Conservation (phyloP, 2,113 vertebrate genomes). For the Thamnophis sirtalis region DNA sequence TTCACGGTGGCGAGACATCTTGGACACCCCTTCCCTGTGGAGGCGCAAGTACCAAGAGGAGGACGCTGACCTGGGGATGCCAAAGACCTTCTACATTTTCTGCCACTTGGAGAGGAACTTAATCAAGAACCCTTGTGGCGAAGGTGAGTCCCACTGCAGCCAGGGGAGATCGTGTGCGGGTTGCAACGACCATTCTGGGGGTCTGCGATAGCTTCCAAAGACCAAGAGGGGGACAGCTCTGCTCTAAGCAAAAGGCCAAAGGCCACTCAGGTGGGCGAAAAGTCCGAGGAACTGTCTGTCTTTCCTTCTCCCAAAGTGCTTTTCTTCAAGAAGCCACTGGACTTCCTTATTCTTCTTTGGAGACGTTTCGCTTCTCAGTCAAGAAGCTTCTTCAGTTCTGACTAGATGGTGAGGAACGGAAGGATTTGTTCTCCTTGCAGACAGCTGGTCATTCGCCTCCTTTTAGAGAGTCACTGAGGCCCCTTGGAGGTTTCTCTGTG, state of each 20-base stretch:
- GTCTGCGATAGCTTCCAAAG: rapidly evolving
- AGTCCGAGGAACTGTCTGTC: not conserved
- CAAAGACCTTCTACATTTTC: slow-evolving; percentile 67
- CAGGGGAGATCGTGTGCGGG: rapidly evolving
- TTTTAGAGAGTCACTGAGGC: not conserved
- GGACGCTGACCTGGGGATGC: slow-evolving; percentile 37
- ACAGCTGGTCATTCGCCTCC: too few relatives aligned
- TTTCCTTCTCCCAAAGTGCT: not conserved
- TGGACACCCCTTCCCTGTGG: slow-evolving; percentile 68
- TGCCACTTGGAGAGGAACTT: slow-evolving; percentile 65
- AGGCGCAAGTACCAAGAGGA: slow-evolving; percentile 68
- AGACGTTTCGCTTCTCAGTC: not conserved
- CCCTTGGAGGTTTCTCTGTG: not conserved
- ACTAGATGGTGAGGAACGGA: too few relatives aligned
- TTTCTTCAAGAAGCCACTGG: not conserved
- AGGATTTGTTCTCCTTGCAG: not conserved
- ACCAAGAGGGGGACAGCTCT: not conserved
- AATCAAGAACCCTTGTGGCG: slow-evolving; percentile 68
- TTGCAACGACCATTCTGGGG: not conserved
- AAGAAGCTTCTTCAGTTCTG: too few relatives aligned
- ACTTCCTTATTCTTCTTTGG: not conserved
- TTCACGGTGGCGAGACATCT: slow-evolving; percentile 66
- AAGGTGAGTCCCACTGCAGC: slow-evolving; percentile 57
- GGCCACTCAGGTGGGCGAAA: not conserved
- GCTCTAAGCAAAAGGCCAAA: not conserved